These are phyloP conservation scores for Caenorhabditis latens DNA, from an alignment of 1,140 invertebrate species.

Conservation along the genomic window DNA sequence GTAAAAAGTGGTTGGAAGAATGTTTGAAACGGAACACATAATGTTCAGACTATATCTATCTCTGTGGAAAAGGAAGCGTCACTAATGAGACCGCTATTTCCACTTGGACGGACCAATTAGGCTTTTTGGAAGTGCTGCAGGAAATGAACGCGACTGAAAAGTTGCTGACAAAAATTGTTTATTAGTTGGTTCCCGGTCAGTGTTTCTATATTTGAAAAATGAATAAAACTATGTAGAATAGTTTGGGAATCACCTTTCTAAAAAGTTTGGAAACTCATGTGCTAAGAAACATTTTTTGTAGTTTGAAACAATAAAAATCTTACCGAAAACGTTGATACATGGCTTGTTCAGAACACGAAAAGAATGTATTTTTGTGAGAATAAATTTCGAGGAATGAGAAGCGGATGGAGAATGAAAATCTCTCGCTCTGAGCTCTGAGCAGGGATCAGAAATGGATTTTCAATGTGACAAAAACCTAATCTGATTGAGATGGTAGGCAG, in stretches of 20 bases:
- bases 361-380: neutral
- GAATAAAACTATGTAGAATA: too few species aligned
- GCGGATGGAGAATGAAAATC: neutral
- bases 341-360: neutral
- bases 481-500: neutral
- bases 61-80: neutral
- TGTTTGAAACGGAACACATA: too few species aligned
- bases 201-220: too few species aligned
- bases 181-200: neutral
- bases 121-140: neutral
- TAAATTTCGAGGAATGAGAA: neutral
- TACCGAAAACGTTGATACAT: slow-evolving; percentile 32
- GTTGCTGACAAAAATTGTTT: neutral
- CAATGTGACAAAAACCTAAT: slow-evolving; percentile 46
- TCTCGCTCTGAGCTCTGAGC: neutral
- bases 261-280: too few species aligned
- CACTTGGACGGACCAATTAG: neutral
- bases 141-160: neutral
- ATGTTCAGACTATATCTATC: neutral
- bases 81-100: neutral
- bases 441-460: slow-evolving; percentile 37
- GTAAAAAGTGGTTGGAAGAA: too few species aligned
- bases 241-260: too few species aligned
- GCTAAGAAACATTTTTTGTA: too few species aligned
- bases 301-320: neutral